A percentile compares a stretch with the other conserved stretches of the same genome.
Evolutionary conservation across 2,797 vertebrate genomes (phyloP).

Genomic region (Melanogrammus aeglefinus): DNA sequence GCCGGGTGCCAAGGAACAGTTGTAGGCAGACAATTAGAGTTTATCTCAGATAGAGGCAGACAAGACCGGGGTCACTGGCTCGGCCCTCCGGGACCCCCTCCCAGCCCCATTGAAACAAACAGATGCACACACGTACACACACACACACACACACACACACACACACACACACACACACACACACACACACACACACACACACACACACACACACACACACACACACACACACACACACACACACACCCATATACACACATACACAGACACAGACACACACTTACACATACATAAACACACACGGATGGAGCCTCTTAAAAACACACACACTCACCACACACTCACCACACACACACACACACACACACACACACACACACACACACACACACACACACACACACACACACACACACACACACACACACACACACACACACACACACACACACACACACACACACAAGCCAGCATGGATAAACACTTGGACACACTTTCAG

Average conservation of each 20-base stretch:
- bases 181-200: no score
- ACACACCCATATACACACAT: conserved; percentile 9
- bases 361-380: conserved; percentile 39
- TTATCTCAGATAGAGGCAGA: conserved; percentile 83
- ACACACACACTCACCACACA: conserved; percentile 67
- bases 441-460: conserved; percentile 55
- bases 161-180: no score
- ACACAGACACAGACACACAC: conserved; percentile 44
- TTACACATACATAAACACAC: conserved; percentile 37
- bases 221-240: conserved; percentile 48
- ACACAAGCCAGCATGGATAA: conserved; percentile 41
- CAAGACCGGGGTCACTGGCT: conserved; percentile 79
- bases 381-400: conserved; percentile 38
- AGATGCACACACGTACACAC: conserved; percentile 66
- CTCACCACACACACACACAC: conserved; percentile 47
- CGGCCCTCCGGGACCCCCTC: conserved; percentile 71
- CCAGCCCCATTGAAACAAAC: conserved; percentile 70
- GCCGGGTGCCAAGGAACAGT: conserved; percentile 80
- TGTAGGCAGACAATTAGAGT: conserved; percentile 86
- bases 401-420: conserved; percentile 14
- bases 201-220: no score
- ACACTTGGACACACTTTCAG: conserved; percentile 40
- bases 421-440: conserved; percentile 24
- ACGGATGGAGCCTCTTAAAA: conserved; percentile 24
- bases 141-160: no score